phyloP scores from a whole-genome alignment of 2,113 vertebrate genomes.

The Menura novaehollandiae region DNA sequence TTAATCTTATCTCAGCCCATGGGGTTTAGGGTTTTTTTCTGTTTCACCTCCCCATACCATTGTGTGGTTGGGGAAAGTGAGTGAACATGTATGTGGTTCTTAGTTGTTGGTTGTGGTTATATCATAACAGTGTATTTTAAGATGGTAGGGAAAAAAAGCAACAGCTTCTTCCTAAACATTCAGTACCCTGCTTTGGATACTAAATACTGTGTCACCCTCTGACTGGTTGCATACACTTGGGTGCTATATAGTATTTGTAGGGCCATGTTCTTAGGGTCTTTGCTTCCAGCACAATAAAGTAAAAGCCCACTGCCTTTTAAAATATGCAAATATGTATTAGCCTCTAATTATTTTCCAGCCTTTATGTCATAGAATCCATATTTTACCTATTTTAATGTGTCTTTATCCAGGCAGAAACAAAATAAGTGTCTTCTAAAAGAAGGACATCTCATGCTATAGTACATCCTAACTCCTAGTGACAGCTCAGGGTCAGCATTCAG shows the following conservation, averaged over 20 bases:
- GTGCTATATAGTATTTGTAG: neutral
- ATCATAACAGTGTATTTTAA: neutral
- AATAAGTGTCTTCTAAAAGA: neutral
- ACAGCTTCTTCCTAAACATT: neutral
- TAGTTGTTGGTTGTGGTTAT: neutral
- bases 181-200: neutral
- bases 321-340: neutral
- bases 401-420: neutral
- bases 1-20: neutral
- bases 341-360: neutral
- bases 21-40: neutral
- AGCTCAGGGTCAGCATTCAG: conserved; percentile 13
- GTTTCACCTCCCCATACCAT: neutral
- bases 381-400: neutral
- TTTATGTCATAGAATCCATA: neutral
- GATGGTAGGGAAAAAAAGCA: neutral
- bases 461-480: neutral
- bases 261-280: neutral
- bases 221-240: neutral
- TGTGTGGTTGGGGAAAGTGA: no score
- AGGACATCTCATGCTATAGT: neutral
- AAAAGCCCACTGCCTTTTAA: neutral
- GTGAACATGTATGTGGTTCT: neutral
- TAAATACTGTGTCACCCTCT: neutral
- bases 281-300: neutral